Percentiles rank a stretch among this genome's conserved stretches.
Evolutionary conservation across 2,888 invertebrate genomes (phyloP).

Genomic region (Pterobdella sp.): DNA sequence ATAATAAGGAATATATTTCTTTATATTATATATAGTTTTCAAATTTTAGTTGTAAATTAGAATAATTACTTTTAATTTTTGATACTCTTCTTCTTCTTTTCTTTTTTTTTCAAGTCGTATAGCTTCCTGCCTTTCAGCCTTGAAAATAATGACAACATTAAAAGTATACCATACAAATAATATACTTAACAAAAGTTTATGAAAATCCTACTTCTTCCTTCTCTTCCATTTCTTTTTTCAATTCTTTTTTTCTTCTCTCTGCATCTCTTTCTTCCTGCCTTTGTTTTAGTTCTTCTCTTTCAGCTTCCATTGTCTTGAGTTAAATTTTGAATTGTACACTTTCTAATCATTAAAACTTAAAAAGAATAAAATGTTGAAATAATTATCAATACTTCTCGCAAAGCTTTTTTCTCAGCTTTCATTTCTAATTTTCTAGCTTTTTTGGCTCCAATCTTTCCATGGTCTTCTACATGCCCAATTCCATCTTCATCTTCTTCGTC

Average conservation of each 20-base stretch:
- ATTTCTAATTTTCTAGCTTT: conserved; percentile 87
- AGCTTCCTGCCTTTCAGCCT: conserved; percentile 52
- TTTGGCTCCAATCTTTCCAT: conserved; percentile 77
- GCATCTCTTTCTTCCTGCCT: conserved; percentile 71
- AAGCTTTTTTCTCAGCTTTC: conserved; percentile 75
- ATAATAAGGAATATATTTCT: no score
- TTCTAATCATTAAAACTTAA: neutral
- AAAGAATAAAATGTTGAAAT: neutral
- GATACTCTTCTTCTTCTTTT: conserved; percentile 16
- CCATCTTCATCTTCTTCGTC: conserved; percentile 24
- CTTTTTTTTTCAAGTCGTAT: conserved; percentile 50
- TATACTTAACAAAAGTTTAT: neutral
- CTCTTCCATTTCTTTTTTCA: conserved; percentile 44
- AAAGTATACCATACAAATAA: neutral
- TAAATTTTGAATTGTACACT: neutral
- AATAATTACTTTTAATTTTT: conserved; percentile 58
- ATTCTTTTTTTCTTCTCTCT: conserved; percentile 66
- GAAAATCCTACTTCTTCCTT: conserved; percentile 35
- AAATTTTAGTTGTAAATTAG: no score
- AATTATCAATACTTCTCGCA: conserved; percentile 58
- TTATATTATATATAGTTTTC: no score
- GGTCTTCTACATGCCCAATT: conserved; percentile 51
- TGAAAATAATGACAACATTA: neutral
- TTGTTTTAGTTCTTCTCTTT: conserved; percentile 71
- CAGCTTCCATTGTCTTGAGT: conserved; percentile 48